Evolutionary conservation across 2,113 vertebrate species (phyloP).

Genomic region (Oxyura jamaicensis): DNA sequence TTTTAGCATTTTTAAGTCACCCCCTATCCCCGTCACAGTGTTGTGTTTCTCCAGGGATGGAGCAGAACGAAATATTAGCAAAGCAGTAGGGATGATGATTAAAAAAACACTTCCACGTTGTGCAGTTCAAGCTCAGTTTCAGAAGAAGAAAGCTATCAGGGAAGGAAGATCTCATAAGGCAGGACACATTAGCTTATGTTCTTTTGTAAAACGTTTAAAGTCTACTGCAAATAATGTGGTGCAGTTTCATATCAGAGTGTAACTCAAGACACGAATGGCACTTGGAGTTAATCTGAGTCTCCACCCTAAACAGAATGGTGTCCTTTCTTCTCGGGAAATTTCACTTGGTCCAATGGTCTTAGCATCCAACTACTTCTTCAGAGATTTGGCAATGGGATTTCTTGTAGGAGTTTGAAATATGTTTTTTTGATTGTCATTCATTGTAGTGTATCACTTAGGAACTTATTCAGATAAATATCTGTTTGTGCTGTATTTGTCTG

Average conservation of each 20-base stretch:
- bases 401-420: background rate
- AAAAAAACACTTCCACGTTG: background rate
- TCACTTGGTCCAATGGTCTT: background rate
- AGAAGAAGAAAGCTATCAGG: background rate
- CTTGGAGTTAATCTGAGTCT: background rate
- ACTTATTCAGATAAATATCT: background rate
- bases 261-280: background rate
- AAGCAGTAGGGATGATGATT: background rate
- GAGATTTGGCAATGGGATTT: background rate
- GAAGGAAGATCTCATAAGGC: background rate
- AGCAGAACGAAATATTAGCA: background rate
- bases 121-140: background rate
- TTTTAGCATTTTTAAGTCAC: background rate
- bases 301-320: background rate
- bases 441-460: background rate
- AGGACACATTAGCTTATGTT: background rate
- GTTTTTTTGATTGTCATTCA: background rate
- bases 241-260: background rate
- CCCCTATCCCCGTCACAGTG: fast-evolving
- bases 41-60: background rate
- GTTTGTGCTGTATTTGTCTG: background rate
- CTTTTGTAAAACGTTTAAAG: background rate
- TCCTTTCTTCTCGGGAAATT: background rate
- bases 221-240: background rate
- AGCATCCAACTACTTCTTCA: background rate